These are phyloP conservation scores for Diachasmimorpha longicaudata DNA, from an alignment of 1,140 invertebrate species.

Conservation along the genomic window DNA sequence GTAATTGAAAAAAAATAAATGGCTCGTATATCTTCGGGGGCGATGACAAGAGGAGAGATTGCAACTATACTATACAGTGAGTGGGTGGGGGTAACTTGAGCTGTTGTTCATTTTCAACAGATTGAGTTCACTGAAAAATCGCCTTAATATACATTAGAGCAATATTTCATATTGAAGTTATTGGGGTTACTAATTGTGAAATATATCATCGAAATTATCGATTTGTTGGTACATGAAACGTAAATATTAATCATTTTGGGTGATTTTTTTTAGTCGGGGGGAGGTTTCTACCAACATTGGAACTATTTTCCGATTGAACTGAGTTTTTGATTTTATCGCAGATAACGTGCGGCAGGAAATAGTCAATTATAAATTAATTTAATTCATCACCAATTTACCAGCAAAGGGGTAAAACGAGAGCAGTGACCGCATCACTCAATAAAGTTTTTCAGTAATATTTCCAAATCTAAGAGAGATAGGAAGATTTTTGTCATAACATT, in stretches of 20 bases:
- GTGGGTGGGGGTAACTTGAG: neutral
- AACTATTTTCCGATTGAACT: too few species aligned
- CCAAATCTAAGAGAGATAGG: too few species aligned
- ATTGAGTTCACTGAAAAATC: constrained; percentile 4
- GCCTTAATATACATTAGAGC: neutral
- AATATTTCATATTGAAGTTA: neutral
- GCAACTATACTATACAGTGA: neutral
- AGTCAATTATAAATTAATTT: too few species aligned
- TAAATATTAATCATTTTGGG: neutral
- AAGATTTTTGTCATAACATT: too few species aligned
- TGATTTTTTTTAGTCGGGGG: neutral
- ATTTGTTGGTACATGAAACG: neutral
- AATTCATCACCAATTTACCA: too few species aligned
- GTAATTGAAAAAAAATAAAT: neutral
- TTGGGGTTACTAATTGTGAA: neutral
- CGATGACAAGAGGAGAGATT: constrained; percentile 6
- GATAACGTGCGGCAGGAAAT: too few species aligned
- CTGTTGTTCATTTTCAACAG: neutral
- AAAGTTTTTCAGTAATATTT: too few species aligned
- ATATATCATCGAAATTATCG: neutral
- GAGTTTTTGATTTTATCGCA: too few species aligned
- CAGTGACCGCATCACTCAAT: too few species aligned
- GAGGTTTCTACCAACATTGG: too few species aligned
- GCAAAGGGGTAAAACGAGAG: too few species aligned
- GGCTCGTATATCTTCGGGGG: neutral